These are phyloP conservation scores for Gerris buenoi DNA, from an alignment of 1,140 invertebrate species.

Conservation along the genomic window DNA sequence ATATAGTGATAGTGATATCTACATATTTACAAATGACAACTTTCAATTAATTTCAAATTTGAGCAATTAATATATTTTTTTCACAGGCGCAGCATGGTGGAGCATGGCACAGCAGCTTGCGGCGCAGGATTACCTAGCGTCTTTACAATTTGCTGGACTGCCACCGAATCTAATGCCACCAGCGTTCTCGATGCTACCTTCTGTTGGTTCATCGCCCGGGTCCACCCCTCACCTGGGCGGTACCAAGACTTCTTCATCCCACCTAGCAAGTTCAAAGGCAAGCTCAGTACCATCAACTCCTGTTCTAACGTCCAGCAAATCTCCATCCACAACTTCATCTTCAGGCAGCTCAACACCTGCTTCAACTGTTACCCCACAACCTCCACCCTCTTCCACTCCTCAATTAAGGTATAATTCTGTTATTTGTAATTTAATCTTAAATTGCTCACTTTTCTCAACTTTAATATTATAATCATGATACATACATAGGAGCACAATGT, in stretches of 20 bases:
- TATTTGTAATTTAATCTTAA: too few species aligned
- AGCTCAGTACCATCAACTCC: not conserved
- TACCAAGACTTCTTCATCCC: not conserved
- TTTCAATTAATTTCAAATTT: not conserved
- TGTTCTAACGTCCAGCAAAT: not conserved
- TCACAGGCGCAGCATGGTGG: slow-evolving; percentile 71
- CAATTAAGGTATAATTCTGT: not conserved
- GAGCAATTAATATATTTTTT: slow-evolving; percentile 8
- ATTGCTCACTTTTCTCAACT: too few species aligned
- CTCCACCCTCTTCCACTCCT: slow-evolving; percentile 7
- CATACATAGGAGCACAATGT: too few species aligned
- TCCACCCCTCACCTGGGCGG: not conserved
- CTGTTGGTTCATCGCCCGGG: not conserved
- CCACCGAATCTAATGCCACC: slow-evolving; percentile 13
- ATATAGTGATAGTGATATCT: not conserved
- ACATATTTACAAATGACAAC: not conserved
- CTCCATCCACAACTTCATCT: slow-evolving; percentile 5
- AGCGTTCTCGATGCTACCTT: slow-evolving; percentile 9
- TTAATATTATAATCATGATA: too few species aligned
- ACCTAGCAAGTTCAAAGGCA: not conserved
- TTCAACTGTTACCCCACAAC: slow-evolving; percentile 11
- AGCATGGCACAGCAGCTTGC: slow-evolving; percentile 68
- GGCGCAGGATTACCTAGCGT: slow-evolving; percentile 66
- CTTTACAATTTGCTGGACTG: slow-evolving; percentile 54
- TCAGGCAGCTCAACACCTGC: not conserved